Base-by-base conservation (phyloP, 2,113 vertebrate genomes). In the Campylomormyrus numenius region DNA sequence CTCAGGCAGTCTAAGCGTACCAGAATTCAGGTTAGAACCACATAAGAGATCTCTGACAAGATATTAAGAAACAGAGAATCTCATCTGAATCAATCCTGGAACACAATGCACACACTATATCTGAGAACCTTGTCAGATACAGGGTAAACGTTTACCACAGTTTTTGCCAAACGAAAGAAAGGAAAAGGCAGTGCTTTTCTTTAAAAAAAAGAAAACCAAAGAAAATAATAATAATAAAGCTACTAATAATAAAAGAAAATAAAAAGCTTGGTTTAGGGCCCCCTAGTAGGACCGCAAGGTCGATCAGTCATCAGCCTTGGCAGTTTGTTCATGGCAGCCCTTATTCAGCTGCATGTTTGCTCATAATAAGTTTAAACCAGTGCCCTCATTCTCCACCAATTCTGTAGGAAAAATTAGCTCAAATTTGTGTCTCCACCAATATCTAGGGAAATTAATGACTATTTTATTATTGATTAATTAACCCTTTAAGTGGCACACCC, bases 11-110 rank as follows among this genome's bases (percentile, higher is more conserved):
- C 42, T 46, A 21, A 84, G 80, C 7, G 3, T 17, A 46, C 6
- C 80, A 84, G 80, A 21, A 84, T 84, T 46, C 80, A 84, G 80
- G 80, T 84, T 84, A 84, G 80, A 84, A 84, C 80, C 80, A 42
- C 2, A 42, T 84, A 84, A 45, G 17, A 84, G 80, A 46, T 8
- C 17, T 45, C 77, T 83, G 39, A 1, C 77, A 83, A 13, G 77
- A 83, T 42, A 42, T 83, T 45, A 21, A 83, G 77, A 83, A 39
- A 45, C 39, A 13, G 77, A 83, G 77, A 83, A 39, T 8, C 77
- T 83, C 39, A 24, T 83, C 39, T 17, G 77, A 83, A 45, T 42
- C 77, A 9, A 45, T 45, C 39, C 77, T 83, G 77, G 9, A 83
- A 83, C 49, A 19, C 39, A 45, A 66, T 31, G 39, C 15, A 24